Conservation (phyloP, 2,888 invertebrate genomes). For the Cantharis rustica region DNA sequence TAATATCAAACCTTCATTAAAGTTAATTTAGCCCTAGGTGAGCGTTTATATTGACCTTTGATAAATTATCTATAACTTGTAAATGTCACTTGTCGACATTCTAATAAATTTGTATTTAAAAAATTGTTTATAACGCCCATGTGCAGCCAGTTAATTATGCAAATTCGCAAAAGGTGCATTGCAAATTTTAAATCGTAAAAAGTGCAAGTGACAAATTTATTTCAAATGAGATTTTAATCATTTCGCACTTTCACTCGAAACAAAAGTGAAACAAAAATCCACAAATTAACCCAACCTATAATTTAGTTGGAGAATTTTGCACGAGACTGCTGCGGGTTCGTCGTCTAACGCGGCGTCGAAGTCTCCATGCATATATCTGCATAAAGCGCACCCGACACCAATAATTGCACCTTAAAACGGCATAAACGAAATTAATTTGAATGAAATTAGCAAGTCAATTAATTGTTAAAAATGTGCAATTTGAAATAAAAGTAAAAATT, state of each 20-base stretch:
- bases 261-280: background rate
- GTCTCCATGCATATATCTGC: background rate
- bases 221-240: background rate
- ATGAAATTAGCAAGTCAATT: background rate
- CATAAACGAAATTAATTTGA: background rate
- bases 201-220: background rate
- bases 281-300: background rate
- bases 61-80: slow-evolving; percentile 34
- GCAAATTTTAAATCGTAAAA: background rate
- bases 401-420: background rate
- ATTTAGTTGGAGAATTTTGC: background rate
- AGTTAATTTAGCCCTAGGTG: slow-evolving; percentile 39
- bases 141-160: background rate
- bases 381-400: background rate
- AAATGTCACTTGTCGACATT: slow-evolving; percentile 55
- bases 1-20: background rate
- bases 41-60: slow-evolving; percentile 40
- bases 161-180: background rate
- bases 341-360: background rate
- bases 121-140: background rate
- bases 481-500: slow-evolving; percentile 18
- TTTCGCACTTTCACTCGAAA: background rate
- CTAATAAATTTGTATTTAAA: slow-evolving; percentile 43
- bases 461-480: background rate
- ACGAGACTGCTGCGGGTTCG: background rate